Base-by-base conservation (phyloP, 2,888 invertebrate genomes). In the Malacosoma neustria region DNA sequence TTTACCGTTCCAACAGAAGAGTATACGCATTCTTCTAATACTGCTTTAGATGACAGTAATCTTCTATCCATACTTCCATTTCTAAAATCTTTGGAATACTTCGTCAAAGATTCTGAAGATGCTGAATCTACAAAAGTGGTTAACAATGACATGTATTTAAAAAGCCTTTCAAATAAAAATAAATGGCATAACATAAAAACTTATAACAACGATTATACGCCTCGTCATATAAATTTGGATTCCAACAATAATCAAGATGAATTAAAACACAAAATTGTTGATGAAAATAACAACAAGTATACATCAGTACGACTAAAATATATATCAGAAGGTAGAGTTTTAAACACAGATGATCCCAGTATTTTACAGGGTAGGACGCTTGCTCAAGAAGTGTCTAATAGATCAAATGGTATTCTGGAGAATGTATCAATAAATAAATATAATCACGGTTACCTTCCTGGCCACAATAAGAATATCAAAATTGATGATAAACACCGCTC, bases 141-240 rank as follows among this genome's bases (percentile, higher is more conserved):
- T 3, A 48, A 46, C 13, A 54, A 52, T 33, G 59, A 72, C 12
- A 61, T 72, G 45, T 72, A 74, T 42, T 51, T 61, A 4, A 70
- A 63, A 54, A 74, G 62, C 41, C 54, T 79, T 42, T 54, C 67
- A 13, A 55, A 49, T 36, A 59, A 46, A 15, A 72, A 79, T 45
- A 79, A 77, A 49, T 82, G 82, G 82, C 79, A 79, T 44, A 79
- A 80, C 45, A 65, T 76, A 1, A 77, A 74, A 49, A 64, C 73
- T 3, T 77, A 72, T 38, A 76, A 45, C 45, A 77, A 76, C 40
- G 69, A 74, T 38, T 73, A 68, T 34, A 72, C 72, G 12, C 77
- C 77, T 1, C 59, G 72, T 6, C 57, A 61, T 34, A 57, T 76
- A 11, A 63, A 65, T 43, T 40, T 69, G 42, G 55, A 66, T 30